Percentiles rank a stretch among this genome's conserved stretches.
phyloP scores from a whole-genome alignment of 2,113 vertebrate species.

The Lipotes vexillifer region DNA sequence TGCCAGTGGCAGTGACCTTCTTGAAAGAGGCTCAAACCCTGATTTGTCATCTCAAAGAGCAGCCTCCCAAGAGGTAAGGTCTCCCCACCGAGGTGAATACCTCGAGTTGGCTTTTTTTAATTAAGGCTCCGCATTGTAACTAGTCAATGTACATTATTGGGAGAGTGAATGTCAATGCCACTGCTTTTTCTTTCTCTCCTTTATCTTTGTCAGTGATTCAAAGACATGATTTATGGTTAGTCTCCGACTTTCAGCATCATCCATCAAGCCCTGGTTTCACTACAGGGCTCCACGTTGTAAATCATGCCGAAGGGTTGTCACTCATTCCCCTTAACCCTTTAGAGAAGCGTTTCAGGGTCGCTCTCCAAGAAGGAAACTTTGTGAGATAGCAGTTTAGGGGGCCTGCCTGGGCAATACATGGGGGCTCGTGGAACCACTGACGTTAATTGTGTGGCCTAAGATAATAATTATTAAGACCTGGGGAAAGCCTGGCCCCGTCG shows the following conservation, averaged over 20 bases:
- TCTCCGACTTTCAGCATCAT: slow-evolving; percentile 99
- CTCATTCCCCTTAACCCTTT: slow-evolving; percentile 98
- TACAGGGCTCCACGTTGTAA: slow-evolving; percentile 98
- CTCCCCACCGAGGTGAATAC: slow-evolving; percentile 74
- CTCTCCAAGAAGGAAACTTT: slow-evolving; percentile 28
- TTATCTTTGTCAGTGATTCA: slow-evolving; percentile 99
- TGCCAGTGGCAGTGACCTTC: slow-evolving; percentile 16
- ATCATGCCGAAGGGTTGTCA: slow-evolving; percentile 99
- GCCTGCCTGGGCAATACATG: slow-evolving; percentile 28
- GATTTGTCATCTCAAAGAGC: slow-evolving; percentile 68
- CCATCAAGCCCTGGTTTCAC: slow-evolving; percentile 98
- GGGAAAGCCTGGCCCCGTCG: slow-evolving; percentile 11
- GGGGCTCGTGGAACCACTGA: slow-evolving; percentile 43
- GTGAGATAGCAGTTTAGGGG: slow-evolving; percentile 4
- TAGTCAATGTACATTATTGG: slow-evolving; percentile 99
- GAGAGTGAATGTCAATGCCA: slow-evolving; percentile 99
- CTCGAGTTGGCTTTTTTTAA: slow-evolving; percentile 91
- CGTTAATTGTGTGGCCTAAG: slow-evolving; percentile 68
- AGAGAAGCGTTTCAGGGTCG: slow-evolving; percentile 60
- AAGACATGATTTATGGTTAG: slow-evolving; percentile 99
- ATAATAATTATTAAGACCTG: slow-evolving; percentile 54
- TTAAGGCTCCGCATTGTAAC: slow-evolving; percentile 99
- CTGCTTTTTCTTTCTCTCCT: slow-evolving; percentile 97
- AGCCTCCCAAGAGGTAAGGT: slow-evolving; percentile 27
- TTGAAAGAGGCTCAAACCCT: slow-evolving; percentile 55